These are phyloP conservation scores for Calypte anna DNA, from an alignment of 2,113 vertebrate genomes.

Conservation along the genomic window DNA sequence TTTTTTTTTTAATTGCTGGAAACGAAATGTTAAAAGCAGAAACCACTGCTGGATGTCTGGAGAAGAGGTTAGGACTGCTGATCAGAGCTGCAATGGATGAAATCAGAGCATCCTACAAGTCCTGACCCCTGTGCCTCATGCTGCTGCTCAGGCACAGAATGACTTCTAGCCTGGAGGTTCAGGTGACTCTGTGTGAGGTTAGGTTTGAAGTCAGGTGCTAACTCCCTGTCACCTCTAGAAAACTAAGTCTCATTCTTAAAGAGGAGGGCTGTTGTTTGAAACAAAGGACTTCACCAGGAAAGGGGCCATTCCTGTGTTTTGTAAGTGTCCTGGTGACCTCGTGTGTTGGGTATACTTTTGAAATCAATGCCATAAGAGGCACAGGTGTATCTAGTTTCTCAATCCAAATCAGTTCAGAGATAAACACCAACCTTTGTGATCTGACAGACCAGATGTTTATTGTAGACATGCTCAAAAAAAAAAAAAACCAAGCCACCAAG, in stretches of 20 bases:
- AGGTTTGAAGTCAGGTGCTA: not conserved
- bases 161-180: not conserved
- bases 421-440: not conserved
- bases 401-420: conserved; percentile 19
- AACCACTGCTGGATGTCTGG: not conserved
- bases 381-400: conserved; percentile 13
- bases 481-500: not conserved
- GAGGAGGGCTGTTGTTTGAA: not conserved
- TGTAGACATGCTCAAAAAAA: not conserved
- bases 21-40: not conserved
- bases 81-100: not conserved
- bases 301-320: not conserved
- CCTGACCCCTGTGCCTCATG: not conserved
- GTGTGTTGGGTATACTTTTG: not conserved
- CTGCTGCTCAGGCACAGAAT: not conserved
- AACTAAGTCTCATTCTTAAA: not conserved
- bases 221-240: not conserved
- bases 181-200: not conserved
- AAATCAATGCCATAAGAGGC: not conserved
- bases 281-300: not conserved
- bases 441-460: not conserved
- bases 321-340: not conserved
- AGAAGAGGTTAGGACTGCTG: not conserved
- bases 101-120: not conserved
- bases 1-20: not conserved